phyloP scores from a whole-genome alignment of 2,888 invertebrate species.

The Lochmaea capreae region DNA sequence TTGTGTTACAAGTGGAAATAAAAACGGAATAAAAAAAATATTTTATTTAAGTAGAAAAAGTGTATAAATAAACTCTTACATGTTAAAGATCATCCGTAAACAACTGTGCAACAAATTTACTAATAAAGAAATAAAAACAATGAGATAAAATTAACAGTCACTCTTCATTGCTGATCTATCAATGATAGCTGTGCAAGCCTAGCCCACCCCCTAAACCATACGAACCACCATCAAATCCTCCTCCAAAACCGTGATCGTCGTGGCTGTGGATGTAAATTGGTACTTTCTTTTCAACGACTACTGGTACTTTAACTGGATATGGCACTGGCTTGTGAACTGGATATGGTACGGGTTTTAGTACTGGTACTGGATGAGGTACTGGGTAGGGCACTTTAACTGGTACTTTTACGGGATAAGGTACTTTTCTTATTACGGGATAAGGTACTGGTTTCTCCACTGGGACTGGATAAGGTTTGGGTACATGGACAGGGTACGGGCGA shows the following conservation, averaged over 20 bases:
- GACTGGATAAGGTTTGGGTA: conserved; percentile 67
- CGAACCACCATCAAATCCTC: conserved; percentile 45
- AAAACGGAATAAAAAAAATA: conserved; percentile 35
- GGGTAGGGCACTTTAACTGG: conserved; percentile 68
- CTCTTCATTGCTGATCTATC: conserved; percentile 19
- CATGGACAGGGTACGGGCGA: conserved; percentile 63
- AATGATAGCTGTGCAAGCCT: conserved; percentile 41
- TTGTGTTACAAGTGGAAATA: background rate
- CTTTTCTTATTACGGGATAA: conserved; percentile 69
- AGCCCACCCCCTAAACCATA: conserved; percentile 43
- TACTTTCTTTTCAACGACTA: conserved; percentile 69
- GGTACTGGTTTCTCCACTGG: conserved; percentile 69
- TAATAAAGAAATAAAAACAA: conserved; percentile 43
- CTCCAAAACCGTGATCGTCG: conserved; percentile 61
- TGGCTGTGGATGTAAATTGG: conserved; percentile 61
- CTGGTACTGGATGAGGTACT: conserved; percentile 61
- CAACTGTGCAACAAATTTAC: conserved; percentile 51
- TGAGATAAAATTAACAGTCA: conserved; percentile 30
- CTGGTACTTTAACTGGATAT: conserved; percentile 63
- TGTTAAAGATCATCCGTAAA: conserved; percentile 43
- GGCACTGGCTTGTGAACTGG: conserved; percentile 63
- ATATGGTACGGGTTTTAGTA: conserved; percentile 57
- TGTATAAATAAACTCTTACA: conserved; percentile 50
- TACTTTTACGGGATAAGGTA: conserved; percentile 66
- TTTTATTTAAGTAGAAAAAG: conserved; percentile 50